Conservation (phyloP, 2,113 vertebrate species). For the Tyrannus savana region DNA sequence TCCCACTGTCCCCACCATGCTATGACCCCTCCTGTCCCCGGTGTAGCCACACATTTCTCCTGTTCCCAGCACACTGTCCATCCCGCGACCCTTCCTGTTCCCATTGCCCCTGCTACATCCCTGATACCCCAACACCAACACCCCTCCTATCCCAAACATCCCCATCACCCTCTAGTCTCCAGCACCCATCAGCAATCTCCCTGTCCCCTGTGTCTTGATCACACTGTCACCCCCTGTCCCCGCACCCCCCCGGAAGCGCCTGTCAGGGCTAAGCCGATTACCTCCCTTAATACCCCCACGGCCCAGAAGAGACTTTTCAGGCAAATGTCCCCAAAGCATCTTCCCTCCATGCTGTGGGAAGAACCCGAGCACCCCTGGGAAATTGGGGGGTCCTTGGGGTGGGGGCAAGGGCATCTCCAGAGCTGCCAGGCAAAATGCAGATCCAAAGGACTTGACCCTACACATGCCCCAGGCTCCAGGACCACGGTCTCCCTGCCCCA, state of each 20-base stretch:
- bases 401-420: not conserved
- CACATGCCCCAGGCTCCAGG: not conserved
- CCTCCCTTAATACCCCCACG: conserved; percentile 20
- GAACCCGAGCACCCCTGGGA: accelerated
- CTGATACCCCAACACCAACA: not conserved
- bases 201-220: not conserved
- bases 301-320: conserved; percentile 18
- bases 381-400: not conserved
- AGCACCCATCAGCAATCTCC: not conserved
- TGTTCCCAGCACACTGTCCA: not conserved
- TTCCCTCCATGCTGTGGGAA: accelerated
- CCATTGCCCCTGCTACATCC: too few species aligned
- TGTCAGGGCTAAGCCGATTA: not conserved
- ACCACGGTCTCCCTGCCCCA: accelerated
- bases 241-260: accelerated
- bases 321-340: not conserved
- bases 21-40: not conserved
- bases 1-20: not conserved
- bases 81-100: not conserved
- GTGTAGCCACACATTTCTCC: not conserved
- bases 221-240: not conserved
- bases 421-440: not conserved
- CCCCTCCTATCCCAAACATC: not conserved
- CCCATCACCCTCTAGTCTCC: not conserved
- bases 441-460: not conserved